These are phyloP conservation scores for Malacosoma neustria DNA, from an alignment of 2,888 invertebrate genomes.

Conservation along the genomic window DNA sequence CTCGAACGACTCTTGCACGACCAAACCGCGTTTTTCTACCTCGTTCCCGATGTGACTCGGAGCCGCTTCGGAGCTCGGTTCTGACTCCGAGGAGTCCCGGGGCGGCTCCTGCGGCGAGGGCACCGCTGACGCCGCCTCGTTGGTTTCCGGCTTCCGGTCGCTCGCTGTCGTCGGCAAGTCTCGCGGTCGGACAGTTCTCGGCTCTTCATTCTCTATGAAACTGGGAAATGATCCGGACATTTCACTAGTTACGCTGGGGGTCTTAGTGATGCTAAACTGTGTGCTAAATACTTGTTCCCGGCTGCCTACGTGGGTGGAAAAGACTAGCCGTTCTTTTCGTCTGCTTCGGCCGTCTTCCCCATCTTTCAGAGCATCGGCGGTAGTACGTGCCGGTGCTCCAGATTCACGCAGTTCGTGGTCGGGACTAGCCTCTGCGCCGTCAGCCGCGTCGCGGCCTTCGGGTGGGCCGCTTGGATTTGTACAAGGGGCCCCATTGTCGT, in stretches of 20 bases:
- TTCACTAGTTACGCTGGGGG: slow-evolving; percentile 77
- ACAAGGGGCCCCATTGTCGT: not conserved
- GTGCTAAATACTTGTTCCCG: slow-evolving; percentile 81
- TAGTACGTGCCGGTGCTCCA: slow-evolving; percentile 3
- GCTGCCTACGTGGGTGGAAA: slow-evolving; percentile 80
- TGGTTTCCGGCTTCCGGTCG: slow-evolving; percentile 7
- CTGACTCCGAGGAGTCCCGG: slow-evolving; percentile 20
- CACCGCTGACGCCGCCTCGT: slow-evolving; percentile 8
- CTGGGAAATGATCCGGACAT: slow-evolving; percentile 66
- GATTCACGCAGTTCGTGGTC: slow-evolving; percentile 3
- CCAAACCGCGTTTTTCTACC: slow-evolving; percentile 80
- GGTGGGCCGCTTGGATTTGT: slow-evolving; percentile 2
- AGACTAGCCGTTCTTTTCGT: slow-evolving; percentile 69
- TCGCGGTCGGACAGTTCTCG: slow-evolving; percentile 15
- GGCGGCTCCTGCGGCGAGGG: slow-evolving; percentile 14
- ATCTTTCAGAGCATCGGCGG: slow-evolving; percentile 5
- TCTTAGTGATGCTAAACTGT: slow-evolving; percentile 78
- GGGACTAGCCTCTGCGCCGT: slow-evolving; percentile 7
- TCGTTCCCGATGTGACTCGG: slow-evolving; percentile 55
- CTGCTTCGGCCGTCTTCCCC: slow-evolving; percentile 20
- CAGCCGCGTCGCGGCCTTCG: slow-evolving; percentile 6
- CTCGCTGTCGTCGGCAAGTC: slow-evolving; percentile 11
- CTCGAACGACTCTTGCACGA: slow-evolving; percentile 88
- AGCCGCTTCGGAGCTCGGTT: slow-evolving; percentile 18
- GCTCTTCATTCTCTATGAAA: slow-evolving; percentile 76